Evolutionary conservation across 2,797 vertebrate genomes (phyloP), one percentile per base, ranked within the genome.

Genomic region (Austrolebias charrua): DNA sequence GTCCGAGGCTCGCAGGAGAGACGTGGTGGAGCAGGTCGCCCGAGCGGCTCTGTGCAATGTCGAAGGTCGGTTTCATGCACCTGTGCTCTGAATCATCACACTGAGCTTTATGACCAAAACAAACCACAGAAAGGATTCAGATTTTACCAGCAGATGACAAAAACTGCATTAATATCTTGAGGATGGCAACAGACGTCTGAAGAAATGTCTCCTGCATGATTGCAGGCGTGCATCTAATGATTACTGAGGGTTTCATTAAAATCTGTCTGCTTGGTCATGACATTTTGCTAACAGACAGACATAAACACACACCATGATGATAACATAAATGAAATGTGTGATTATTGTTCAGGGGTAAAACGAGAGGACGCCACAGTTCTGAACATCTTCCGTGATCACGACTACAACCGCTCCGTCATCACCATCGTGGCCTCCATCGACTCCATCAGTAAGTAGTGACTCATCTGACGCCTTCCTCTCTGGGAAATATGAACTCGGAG

Each of bases 381-480:
- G 62, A 94, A 93, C 84, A 91, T 91, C 86, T 95, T 94, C 81
- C 93, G 89, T 64, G 92, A 95, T 86, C 73, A 76, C 11, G 90
- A 92, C 72, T 95, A 90, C 70, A 94, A 94, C 78, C 92, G 92
- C 63, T 94, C 91, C 0, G 90, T 94, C 83, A 92, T 94, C 84
- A 92, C 92, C 40, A 91, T 94, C 57, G 91, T 89, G 72, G 81
- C 82, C 67, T 76, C 70, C 54, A 53, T 93, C 46, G 84, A 91
- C 63, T 76, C 69, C 0, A 88, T 94, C 79, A 58, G 91, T 94
- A 76, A 93, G 91, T 80, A 93, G 91, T 80, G 45, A 42, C 19
- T 11, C 46, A 10, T 15, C 6, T 38, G 35, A 33, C 8, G 3
- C 31, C 31, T 33, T 8, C 31, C 5, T 33, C 31, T 24, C 24